Percentiles rank a stretch among this genome's conserved stretches.
Evolutionary conservation across 2,113 vertebrate genomes (phyloP).

Genomic region (Platichthys stellatus): DNA sequence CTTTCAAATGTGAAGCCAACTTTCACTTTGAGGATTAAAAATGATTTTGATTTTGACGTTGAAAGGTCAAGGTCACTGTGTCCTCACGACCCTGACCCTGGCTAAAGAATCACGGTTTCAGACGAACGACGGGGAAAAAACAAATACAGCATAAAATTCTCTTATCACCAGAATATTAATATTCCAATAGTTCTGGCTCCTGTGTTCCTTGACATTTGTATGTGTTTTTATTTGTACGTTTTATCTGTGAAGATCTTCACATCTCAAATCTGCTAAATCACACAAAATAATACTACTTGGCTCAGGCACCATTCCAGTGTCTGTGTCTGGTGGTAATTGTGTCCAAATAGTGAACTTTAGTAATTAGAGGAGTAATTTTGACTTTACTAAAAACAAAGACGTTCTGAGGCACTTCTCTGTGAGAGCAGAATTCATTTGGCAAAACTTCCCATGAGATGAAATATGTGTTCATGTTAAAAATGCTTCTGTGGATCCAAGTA

Average conservation of each 20-base stretch:
- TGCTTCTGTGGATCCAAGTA: not conserved
- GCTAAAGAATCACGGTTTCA: not conserved
- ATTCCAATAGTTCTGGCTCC: not conserved
- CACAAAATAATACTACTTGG: not conserved
- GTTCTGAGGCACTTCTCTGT: not conserved
- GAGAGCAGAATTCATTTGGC: not conserved
- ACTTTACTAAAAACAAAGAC: not conserved
- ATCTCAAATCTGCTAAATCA: not conserved
- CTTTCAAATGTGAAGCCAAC: not conserved
- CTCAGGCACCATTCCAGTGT: not conserved
- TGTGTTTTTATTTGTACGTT: not conserved
- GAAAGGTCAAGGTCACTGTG: not conserved
- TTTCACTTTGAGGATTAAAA: not conserved
- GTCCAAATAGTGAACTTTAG: not conserved
- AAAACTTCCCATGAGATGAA: not conserved
- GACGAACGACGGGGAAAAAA: not conserved
- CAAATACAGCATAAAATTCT: not conserved
- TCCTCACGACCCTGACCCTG: not conserved
- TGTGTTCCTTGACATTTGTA: not conserved
- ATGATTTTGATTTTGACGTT: too few species aligned
- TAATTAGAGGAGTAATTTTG: not conserved
- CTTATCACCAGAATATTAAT: not conserved
- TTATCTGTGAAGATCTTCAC: not conserved
- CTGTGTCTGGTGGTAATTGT: not conserved
- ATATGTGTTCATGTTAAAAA: not conserved